Conservation (phyloP, 2,888 invertebrate species). For the Acronicta psi region DNA sequence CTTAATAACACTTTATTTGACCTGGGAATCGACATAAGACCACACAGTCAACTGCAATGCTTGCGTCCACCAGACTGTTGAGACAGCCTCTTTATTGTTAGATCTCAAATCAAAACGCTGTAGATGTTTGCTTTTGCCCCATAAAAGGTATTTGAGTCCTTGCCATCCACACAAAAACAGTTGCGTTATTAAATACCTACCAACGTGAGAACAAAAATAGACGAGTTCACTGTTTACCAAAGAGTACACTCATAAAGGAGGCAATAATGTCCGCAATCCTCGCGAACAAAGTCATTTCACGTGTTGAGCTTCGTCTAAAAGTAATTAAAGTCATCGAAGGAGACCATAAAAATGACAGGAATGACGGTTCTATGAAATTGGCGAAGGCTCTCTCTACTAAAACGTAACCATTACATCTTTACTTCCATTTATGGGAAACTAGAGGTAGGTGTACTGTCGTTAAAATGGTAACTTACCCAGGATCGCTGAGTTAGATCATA, state of each 20-base stretch:
- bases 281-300: not conserved
- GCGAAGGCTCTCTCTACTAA: slow-evolving; percentile 2
- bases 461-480: not conserved
- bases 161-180: not conserved
- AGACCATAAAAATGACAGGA: slow-evolving; percentile 4
- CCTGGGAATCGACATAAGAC: too few species aligned
- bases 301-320: not conserved
- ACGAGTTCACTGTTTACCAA: not conserved
- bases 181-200: slow-evolving; percentile 1
- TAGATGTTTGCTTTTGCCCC: too few species aligned
- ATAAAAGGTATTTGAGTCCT: not conserved
- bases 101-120: too few species aligned
- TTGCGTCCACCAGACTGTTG: too few species aligned
- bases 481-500: too few species aligned
- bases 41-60: too few species aligned
- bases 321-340: slow-evolving; percentile 17
- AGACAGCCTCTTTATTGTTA: too few species aligned
- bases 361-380: not conserved
- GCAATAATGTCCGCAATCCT: not conserved
- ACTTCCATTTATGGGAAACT: slow-evolving; percentile 2
- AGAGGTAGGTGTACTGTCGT: slow-evolving; percentile 1
- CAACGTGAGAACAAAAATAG: slow-evolving; percentile 1
- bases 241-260: not conserved
- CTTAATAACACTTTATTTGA: too few species aligned
- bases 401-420: slow-evolving; percentile 3